Percentiles rank a stretch among this genome's conserved stretches.
Conservation (phyloP, 1,140 invertebrate genomes). For the Pseudoatta argentina region DNA sequence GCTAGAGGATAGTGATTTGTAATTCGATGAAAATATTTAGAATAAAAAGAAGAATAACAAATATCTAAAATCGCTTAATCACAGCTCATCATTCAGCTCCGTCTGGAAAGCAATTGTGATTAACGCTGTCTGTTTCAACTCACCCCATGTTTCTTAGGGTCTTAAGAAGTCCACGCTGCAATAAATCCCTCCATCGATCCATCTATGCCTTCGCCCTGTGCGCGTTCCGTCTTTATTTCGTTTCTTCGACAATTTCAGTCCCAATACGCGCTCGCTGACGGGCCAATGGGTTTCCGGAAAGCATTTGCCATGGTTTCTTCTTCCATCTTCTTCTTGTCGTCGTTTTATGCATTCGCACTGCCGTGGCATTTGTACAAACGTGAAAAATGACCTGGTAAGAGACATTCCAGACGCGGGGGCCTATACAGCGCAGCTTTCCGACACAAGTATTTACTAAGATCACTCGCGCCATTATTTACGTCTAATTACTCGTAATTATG, state of each 20-base stretch:
- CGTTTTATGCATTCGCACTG: conserved; percentile 67
- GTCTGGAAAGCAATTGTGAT: not conserved
- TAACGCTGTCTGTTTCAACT: conserved; percentile 35
- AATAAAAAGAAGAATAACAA: not conserved
- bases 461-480: conserved; percentile 39
- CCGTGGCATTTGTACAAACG: conserved; percentile 58
- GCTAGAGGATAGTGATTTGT: not conserved
- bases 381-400: conserved; percentile 66
- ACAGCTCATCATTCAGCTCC: not conserved
- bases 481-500: conserved; percentile 55
- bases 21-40: not conserved
- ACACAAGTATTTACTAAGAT: conserved; percentile 38
- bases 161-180: conserved; percentile 30
- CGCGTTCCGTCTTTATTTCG: conserved; percentile 70
- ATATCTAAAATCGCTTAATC: conserved; percentile 16
- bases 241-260: conserved; percentile 71
- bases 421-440: conserved; percentile 2
- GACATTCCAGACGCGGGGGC: conserved; percentile 56
- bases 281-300: conserved; percentile 75
- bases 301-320: conserved; percentile 73
- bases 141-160: conserved; percentile 9
- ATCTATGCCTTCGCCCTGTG: not conserved
- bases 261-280: conserved; percentile 65
- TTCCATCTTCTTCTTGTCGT: conserved; percentile 71
- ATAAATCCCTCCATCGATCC: conserved; percentile 52